Evolutionary conservation across 92 coral and sea anemone species (phyloP), one percentile per base, ranked within the genome.

Genomic region (Heliopora coerulea): DNA sequence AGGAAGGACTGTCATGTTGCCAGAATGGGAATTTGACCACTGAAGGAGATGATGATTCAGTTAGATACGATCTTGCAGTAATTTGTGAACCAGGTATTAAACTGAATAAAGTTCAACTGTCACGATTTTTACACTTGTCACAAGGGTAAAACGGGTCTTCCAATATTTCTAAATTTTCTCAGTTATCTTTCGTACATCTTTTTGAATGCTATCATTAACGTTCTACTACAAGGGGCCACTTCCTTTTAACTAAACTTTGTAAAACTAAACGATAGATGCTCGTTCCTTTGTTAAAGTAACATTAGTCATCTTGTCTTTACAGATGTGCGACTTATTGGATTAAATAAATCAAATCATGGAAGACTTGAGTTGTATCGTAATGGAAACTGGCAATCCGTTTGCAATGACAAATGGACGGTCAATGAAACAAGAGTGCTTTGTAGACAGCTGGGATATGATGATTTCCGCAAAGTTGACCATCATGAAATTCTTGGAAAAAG

Each of bases 31-130:
- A n/a, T n/a, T n/a, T n/a, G n/a, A n/a, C n/a, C n/a, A n/a, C n/a
- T n/a, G n/a, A n/a, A n/a, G n/a, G n/a, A n/a, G n/a, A n/a, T n/a
- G n/a, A n/a, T n/a, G n/a, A n/a, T n/a, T n/a, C n/a, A 28, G 49
- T 35, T 3, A 0, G n/a, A 39, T 15, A 63, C 35, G 54, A 63
- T 23, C 25, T 63, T 20, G 52, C 50, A 35, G 0, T 63, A 18
- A 23, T 32, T 49, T 63, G 70, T 28, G 52, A 63, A 39, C 52
- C 44, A 63, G 70, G 67, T 61, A 34, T n/a, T 2, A 56, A 56
- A 15, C 24, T 8, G 29, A 28, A 56, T 20, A 9, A 24, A 20
- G 15, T 56, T 20, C 28, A 4, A 12, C 61, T 15, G 24, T 56
- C 13, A 24, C 27, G 0, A n/a, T 7, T 9, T 58, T 25, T 23